Base-by-base conservation (phyloP, 2,888 invertebrate species). In the Drosophila birchii region DNA sequence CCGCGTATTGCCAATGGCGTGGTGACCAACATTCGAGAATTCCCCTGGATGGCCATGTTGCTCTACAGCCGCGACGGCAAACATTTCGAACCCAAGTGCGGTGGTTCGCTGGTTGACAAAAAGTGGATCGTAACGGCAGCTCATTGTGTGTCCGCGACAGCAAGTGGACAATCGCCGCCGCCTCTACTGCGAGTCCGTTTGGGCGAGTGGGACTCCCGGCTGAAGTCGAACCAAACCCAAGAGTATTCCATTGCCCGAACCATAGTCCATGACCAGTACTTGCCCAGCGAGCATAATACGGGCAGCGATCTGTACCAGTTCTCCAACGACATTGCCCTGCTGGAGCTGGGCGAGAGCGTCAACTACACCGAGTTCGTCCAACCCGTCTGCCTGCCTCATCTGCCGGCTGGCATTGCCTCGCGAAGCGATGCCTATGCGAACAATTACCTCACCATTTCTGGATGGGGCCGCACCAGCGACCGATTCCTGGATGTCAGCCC, bases 251-350 rank as follows among this genome's bases (percentile, higher is more conserved):
- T 67, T 2, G 75, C 78, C 3, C 93, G 92, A 18, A 93, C 93
- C 38, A 95, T 95, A 29, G 91, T 94, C 0, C 96, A 96, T 84
- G 94, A 95, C 68, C 80, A 44, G 34, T 81, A 68, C n/a, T 18
- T 9, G 16, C 8, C 34, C n/a, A 0, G 0, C 5, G 32, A 34
- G 5, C 51, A 5, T 0, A n/a, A 0, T 0, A 39, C 20, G 6
- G 38, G 6, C 4, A 29, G 34, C 6, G 32, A 41, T 91, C 0
- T 96, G 96, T 88, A 84, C 16, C 94, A 95, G 0, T 95, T 95
- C 80, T 93, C 93, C 29, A 92, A 96, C 84, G 96, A 96, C 84
- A 95, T 96, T 54, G 96, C 96, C 0, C 90, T 96, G n/a, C 80
- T 96, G 38, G 93, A 96, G 57, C 92, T 96, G 3, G 79, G 92